phyloP scores from a whole-genome alignment of 2,888 invertebrate species.

The Clusia tigrina region DNA sequence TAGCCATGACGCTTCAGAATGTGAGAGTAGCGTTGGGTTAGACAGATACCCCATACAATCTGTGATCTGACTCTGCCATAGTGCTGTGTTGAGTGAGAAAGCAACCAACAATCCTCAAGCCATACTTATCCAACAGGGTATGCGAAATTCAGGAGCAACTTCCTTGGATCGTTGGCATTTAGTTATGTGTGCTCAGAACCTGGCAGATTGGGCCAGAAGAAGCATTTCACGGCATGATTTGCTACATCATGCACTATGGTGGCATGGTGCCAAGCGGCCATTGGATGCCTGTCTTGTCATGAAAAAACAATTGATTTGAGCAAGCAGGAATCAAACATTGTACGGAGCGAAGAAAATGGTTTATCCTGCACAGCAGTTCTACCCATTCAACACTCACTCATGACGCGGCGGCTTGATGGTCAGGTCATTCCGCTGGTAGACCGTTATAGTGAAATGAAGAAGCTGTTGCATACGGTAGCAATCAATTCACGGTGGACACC shows the following conservation, averaged over 20 bases:
- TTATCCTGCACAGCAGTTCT: too few relatives aligned
- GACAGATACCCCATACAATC: background rate
- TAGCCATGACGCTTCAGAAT: slow-evolving; percentile 10
- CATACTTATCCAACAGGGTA: slow-evolving; percentile 7
- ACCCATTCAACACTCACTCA: background rate
- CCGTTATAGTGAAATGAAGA: slow-evolving; percentile 1
- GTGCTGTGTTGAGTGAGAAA: slow-evolving; percentile 24
- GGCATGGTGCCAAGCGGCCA: background rate
- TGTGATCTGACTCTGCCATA: slow-evolving; percentile 21
- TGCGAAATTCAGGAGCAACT: too few relatives aligned
- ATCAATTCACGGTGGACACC: slow-evolving; percentile 15
- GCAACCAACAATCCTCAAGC: slow-evolving; percentile 19
- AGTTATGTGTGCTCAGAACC: slow-evolving; percentile 12
- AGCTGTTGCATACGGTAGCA: slow-evolving; percentile 13
- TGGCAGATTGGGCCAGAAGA: slow-evolving; percentile 24
- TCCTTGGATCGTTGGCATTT: slow-evolving; percentile 13
- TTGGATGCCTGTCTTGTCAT: background rate
- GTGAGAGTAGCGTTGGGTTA: slow-evolving; percentile 5
- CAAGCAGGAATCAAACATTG: background rate
- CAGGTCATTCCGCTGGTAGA: slow-evolving; percentile 11
- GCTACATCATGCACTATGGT: slow-evolving; percentile 12
- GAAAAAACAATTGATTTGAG: background rate
- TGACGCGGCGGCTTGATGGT: background rate
- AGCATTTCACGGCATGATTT: background rate
- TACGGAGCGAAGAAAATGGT: background rate